Evolutionary conservation across 2,113 vertebrate species (phyloP).

Genomic region (Coreoperca whiteheadi): DNA sequence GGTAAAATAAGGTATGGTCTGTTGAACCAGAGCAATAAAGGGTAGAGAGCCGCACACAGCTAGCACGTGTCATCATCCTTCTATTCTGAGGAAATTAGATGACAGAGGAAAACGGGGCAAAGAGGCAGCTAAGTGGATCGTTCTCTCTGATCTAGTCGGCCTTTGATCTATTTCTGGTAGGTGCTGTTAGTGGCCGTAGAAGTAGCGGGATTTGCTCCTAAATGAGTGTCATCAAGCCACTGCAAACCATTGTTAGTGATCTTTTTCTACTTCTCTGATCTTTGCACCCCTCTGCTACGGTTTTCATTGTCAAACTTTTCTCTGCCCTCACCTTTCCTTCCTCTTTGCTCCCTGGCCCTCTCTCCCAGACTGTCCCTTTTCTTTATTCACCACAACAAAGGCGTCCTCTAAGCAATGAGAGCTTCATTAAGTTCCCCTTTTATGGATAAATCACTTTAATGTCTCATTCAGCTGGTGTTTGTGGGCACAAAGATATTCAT

Average conservation of each 20-base stretch:
- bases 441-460: conserved; percentile 61
- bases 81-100: conserved; percentile 61
- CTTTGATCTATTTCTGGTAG: conserved; percentile 76
- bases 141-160: conserved; percentile 63
- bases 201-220: conserved; percentile 49
- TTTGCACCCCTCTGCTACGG: not conserved
- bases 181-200: conserved; percentile 43
- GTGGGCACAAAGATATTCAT: conserved; percentile 53
- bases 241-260: conserved; percentile 40
- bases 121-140: conserved; percentile 65
- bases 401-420: conserved; percentile 30
- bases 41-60: conserved; percentile 1
- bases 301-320: not conserved
- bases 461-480: conserved; percentile 55
- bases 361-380: not conserved
- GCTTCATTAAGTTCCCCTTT: conserved; percentile 52
- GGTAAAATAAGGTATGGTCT: conserved; percentile 11
- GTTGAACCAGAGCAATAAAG: conserved; percentile 25
- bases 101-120: conserved; percentile 59
- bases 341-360: not conserved
- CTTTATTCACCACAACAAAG: conserved; percentile 62
- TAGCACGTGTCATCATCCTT: conserved; percentile 37
- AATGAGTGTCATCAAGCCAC: conserved; percentile 47
- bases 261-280: conserved; percentile 5
- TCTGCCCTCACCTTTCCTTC: conserved; percentile 20